These are phyloP conservation scores for Acropternis orthonyx DNA, from an alignment of 2,797 vertebrate genomes.

Conservation along the genomic window DNA sequence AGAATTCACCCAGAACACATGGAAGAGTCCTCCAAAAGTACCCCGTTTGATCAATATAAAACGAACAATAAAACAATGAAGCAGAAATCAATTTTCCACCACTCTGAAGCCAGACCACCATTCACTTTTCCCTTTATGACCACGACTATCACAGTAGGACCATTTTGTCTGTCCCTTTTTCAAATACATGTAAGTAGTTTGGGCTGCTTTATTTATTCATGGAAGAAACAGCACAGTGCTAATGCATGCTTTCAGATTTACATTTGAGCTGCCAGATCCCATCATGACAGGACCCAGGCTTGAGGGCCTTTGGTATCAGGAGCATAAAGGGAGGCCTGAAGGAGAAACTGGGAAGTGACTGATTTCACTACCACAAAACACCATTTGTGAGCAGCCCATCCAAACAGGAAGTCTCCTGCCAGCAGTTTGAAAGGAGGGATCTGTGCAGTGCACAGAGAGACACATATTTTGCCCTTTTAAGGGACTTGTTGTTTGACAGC, in stretches of 20 bases:
- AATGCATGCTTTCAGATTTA: background rate
- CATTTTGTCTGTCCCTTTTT: background rate
- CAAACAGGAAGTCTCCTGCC: slow-evolving; percentile 71
- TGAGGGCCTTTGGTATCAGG: background rate
- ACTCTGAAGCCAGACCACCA: background rate
- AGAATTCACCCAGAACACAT: background rate
- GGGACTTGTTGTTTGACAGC: slow-evolving; percentile 58
- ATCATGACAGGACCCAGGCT: background rate
- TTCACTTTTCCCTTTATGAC: background rate
- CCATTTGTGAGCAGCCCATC: background rate
- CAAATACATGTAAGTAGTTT: background rate
- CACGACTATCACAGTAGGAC: background rate
- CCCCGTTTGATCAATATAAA: background rate
- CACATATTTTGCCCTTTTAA: slow-evolving; percentile 71
- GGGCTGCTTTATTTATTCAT: background rate
- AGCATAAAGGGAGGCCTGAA: background rate
- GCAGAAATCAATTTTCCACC: background rate
- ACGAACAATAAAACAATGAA: background rate
- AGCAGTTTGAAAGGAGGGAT: slow-evolving; percentile 62
- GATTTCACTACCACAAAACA: slow-evolving; percentile 38
- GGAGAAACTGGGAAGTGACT: background rate
- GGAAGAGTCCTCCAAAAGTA: background rate
- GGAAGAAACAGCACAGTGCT: background rate
- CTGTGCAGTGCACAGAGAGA: background rate
- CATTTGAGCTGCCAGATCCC: background rate